Conservation (phyloP, 2,113 vertebrate species). For the Macroglossus sobrinus region DNA sequence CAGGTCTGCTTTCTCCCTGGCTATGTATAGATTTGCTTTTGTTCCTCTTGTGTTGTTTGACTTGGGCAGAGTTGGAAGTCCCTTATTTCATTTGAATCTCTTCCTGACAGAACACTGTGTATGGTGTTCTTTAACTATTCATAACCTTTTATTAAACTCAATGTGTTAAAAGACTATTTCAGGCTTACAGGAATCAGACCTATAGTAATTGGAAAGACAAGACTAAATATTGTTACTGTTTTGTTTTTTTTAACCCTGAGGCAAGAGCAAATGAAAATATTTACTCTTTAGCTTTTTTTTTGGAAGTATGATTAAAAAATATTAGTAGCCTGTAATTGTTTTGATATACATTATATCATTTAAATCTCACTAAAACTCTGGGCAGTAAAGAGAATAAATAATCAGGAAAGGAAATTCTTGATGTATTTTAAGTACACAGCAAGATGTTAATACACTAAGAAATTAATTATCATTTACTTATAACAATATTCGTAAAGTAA, state of each 20-base stretch:
- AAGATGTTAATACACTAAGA: neutral
- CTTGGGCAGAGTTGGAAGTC: neutral
- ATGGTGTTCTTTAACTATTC: neutral
- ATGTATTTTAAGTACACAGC: neutral
- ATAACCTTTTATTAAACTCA: conserved; percentile 22
- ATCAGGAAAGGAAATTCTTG: neutral
- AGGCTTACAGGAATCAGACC: neutral
- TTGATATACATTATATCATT: neutral
- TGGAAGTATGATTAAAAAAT: neutral
- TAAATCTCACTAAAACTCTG: conserved; percentile 28
- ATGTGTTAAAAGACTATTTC: neutral
- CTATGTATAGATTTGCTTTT: neutral
- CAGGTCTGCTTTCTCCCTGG: neutral
- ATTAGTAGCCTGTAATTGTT: neutral
- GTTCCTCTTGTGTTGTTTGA: neutral
- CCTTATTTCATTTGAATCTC: neutral
- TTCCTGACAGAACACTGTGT: neutral
- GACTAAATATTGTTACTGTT: neutral
- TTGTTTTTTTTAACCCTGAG: neutral
- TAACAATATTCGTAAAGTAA: neutral
- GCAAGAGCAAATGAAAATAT: neutral
- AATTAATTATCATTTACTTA: neutral
- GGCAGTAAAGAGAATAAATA: conserved; percentile 9
- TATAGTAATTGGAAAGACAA: conserved; percentile 17
- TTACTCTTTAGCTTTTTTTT: neutral